These are phyloP conservation scores for Crocuta crocuta DNA, from an alignment of 2,113 vertebrate genomes.

Conservation along the genomic window DNA sequence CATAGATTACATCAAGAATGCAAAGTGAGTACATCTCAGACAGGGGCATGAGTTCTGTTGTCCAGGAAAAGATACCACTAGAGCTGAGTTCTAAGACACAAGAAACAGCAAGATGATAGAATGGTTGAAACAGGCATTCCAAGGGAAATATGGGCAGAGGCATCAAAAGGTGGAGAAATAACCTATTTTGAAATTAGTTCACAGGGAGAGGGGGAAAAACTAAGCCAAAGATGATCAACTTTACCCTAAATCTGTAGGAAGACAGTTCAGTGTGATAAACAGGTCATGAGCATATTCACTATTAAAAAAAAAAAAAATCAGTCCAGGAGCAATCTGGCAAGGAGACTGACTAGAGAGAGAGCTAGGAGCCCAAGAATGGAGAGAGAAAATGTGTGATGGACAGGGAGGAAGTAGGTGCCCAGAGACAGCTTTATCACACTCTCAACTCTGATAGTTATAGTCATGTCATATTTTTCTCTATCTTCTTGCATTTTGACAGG, in stretches of 20 bases:
- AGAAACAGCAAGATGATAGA: neutral
- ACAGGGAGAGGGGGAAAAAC: neutral
- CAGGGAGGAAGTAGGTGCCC: rapidly evolving
- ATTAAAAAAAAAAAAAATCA: neutral
- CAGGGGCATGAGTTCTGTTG: neutral
- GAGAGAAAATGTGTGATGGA: neutral
- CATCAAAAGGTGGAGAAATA: neutral
- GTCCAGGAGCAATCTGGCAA: neutral
- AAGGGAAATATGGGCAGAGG: neutral
- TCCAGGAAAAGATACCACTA: neutral
- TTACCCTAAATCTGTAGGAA: neutral
- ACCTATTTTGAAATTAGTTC: neutral
- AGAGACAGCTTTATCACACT: rapidly evolving
- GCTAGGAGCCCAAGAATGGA: neutral
- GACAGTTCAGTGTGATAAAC: neutral
- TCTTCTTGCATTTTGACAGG: neutral
- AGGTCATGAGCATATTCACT: neutral
- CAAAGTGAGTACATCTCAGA: neutral
- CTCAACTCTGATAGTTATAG: neutral
- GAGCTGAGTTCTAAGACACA: neutral
- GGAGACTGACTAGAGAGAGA: neutral
- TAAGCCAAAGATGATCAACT: neutral
- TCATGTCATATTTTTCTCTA: neutral
- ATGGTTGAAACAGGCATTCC: neutral
- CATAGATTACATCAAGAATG: neutral